Conservation (phyloP, 2,113 vertebrate genomes). For the Sphaerodactylus townsendi region DNA sequence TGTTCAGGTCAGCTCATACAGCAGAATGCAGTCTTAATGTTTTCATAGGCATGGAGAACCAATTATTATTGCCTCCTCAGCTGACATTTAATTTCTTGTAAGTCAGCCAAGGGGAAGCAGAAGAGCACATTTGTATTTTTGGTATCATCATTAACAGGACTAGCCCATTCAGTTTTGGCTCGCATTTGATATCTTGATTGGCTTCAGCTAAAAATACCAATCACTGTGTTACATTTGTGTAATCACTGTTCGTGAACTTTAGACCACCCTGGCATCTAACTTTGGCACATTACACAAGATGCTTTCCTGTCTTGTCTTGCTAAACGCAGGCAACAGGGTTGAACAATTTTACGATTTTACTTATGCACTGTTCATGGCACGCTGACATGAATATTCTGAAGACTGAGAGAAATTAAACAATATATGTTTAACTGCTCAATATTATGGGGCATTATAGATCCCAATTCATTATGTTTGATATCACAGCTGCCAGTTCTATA, state of each 20-base stretch:
- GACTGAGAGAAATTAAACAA: neutral
- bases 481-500: too few species aligned
- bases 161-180: slow-evolving; percentile 60
- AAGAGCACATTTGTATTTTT: too few species aligned
- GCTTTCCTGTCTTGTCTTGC: neutral
- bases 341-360: rapidly evolving
- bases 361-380: rapidly evolving
- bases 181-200: slow-evolving; percentile 60
- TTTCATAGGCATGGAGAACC: neutral
- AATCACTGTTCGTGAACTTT: slow-evolving; percentile 65
- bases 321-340: rapidly evolving
- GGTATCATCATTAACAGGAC: slow-evolving; percentile 40
- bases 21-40: slow-evolving; percentile 18
- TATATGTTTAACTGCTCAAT: neutral
- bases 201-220: slow-evolving; percentile 52
- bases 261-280: slow-evolving; percentile 11
- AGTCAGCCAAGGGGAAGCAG: too few species aligned
- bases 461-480: neutral
- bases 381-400: neutral
- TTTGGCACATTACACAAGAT: slow-evolving; percentile 29
- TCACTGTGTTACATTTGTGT: slow-evolving; percentile 50
- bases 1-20: too few species aligned
- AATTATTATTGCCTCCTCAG: too few species aligned
- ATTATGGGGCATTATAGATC: neutral
- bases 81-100: too few species aligned